Percentiles rank a stretch among this genome's conserved stretches.
Conservation (phyloP, 2,797 vertebrate species). For the Pteronotus mesoamericanus region DNA sequence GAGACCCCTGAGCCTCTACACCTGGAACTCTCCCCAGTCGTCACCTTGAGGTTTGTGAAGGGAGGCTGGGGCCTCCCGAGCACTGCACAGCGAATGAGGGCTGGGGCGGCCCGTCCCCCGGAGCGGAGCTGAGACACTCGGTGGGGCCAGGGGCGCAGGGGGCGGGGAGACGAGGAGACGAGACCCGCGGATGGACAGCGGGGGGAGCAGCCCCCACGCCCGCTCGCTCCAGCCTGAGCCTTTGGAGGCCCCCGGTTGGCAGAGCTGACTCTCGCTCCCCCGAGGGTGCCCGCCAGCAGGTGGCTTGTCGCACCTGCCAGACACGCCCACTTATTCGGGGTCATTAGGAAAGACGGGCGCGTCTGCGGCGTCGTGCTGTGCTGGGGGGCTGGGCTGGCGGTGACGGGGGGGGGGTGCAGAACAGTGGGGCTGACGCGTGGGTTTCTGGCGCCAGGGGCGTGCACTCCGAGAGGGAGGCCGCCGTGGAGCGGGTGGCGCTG, state of each 20-base stretch:
- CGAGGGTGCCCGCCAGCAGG: rapidly evolving
- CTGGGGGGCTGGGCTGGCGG: neutral
- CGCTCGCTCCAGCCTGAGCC: rapidly evolving
- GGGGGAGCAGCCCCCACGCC: rapidly evolving
- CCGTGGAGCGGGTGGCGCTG: neutral
- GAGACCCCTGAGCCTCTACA: neutral
- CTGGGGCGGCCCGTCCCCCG: rapidly evolving
- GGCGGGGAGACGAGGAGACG: neutral
- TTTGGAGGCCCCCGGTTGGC: neutral
- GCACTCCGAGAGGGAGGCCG: too few relatives aligned
- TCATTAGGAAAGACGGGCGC: too few relatives aligned
- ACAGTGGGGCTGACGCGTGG: neutral
- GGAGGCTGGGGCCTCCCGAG: neutral
- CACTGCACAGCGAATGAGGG: too few relatives aligned
- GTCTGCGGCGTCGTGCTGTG: neutral
- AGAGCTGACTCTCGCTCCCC: neutral
- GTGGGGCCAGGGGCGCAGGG: rapidly evolving
- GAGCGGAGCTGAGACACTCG: neutral
- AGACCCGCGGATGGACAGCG: rapidly evolving
- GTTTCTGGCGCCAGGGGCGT: neutral
- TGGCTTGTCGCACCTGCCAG: neutral
- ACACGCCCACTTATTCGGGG: neutral
- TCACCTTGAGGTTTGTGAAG: neutral
- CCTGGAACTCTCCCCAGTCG: neutral
- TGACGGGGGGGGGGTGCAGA: too few relatives aligned